Conservation (phyloP, 2,113 vertebrate species). For the Cardinalis cardinalis region DNA sequence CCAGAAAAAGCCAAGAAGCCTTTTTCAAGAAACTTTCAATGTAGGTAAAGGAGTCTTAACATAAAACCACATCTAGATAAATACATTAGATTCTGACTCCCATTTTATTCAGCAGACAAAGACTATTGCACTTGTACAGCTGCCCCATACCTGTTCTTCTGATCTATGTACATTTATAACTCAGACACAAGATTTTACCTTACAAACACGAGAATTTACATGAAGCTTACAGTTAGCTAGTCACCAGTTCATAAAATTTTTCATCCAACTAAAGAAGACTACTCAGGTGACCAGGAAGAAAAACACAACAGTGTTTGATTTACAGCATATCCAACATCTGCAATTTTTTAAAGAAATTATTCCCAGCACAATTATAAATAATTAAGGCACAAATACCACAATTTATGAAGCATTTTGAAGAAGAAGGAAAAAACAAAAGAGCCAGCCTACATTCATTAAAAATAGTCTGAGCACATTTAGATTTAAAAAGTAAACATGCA, state of each 20-base stretch:
- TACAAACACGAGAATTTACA: background rate
- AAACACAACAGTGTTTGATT: background rate
- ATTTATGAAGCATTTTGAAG: background rate
- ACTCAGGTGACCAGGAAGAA: background rate
- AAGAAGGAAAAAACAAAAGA: background rate
- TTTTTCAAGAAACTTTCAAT: background rate
- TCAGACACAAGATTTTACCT: background rate
- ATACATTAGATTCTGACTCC: background rate
- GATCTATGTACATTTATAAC: background rate
- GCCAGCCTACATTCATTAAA: background rate
- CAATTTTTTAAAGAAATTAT: background rate
- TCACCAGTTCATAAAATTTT: background rate
- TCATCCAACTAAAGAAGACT: background rate
- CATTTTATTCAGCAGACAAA: background rate
- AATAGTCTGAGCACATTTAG: background rate
- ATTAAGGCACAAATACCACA: background rate
- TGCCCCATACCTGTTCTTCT: background rate
- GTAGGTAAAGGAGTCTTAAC: background rate
- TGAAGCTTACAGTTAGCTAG: background rate
- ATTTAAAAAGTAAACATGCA: conserved; percentile 8
- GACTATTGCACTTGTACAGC: background rate
- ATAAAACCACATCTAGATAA: background rate
- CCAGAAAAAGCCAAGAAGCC: background rate
- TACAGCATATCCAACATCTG: background rate
- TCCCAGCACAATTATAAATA: background rate